Evolutionary conservation across 2,113 vertebrate species (phyloP), one percentile per base, ranked within the genome.

Genomic region (Indri indri): DNA sequence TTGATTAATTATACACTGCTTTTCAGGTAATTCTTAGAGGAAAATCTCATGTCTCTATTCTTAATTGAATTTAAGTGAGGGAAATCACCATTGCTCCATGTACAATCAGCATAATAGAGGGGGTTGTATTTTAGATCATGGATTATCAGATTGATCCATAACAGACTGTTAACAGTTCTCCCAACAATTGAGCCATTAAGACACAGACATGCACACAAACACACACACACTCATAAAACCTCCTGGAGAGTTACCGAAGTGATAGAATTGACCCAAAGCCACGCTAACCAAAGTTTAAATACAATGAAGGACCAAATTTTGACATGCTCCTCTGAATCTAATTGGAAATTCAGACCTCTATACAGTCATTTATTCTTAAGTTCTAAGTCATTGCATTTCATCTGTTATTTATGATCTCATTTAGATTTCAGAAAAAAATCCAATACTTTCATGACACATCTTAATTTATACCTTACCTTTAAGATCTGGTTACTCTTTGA

Each of bases 341-440:
- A 96, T 87, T 94, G 86, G 63, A 95, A 97, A 97, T 94, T 97
- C 76, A 91, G 42, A 84, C 83, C 73, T 91, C 74, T 90, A 23
- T 77, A 57, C 0, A 90, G 68, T 61, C 79, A 95, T 96, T 97
- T 94, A 97, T 95, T 30, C 91, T 76, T 66, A 97, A 88, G 73
- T 89, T 93, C 63, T 96, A 63, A 97, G 52, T 42, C 63, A 82
- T 52, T 95, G 37, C 80, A 81, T 94, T 97, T 94, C 91, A 95
- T 95, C 76, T 90, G 80, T 97, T 98, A 97, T 97, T 97, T 97
- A 98, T 96, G 74, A 98, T 50, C 86, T 93, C 74, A 91, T 94
- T 97, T 85, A 91, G 50, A 90, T 94, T 98, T 97, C 80, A 93
- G 47, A 92, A 93, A 93, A 90, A 95, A 83, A 71, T 73, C n/a